These are phyloP conservation scores for Sigmodon hispidus DNA, from an alignment of 2,113 vertebrate genomes.

Conservation along the genomic window DNA sequence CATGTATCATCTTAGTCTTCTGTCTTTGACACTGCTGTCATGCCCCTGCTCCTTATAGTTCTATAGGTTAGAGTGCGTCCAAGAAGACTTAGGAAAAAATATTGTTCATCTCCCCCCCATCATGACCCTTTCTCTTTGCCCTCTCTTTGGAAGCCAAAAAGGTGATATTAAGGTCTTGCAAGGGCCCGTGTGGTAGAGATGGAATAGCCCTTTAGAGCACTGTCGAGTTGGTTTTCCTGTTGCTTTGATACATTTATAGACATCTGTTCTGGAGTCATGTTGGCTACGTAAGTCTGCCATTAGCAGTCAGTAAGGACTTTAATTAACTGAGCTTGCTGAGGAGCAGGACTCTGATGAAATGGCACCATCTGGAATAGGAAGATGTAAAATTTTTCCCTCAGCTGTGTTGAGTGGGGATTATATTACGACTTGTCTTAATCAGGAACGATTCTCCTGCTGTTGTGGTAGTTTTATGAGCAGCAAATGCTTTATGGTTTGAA, in stretches of 20 bases:
- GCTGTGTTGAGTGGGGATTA: slow-evolving; percentile 25
- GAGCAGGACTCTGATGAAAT: slow-evolving; percentile 69
- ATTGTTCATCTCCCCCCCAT: not conserved
- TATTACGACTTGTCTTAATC: slow-evolving; percentile 37
- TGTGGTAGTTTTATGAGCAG: not conserved
- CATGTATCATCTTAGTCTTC: not conserved
- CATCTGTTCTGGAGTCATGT: slow-evolving; percentile 82
- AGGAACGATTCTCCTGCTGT: not conserved
- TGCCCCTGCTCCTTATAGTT: not conserved
- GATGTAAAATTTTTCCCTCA: slow-evolving; percentile 51
- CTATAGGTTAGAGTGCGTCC: not conserved
- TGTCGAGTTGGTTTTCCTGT: slow-evolving; percentile 62
- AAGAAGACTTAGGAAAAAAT: slow-evolving; percentile 20
- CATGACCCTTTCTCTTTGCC: not conserved
- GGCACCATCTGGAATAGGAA: slow-evolving; percentile 72
- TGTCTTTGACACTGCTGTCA: not conserved
- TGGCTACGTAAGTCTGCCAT: slow-evolving; percentile 73
- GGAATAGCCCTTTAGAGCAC: not conserved
- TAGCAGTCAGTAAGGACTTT: slow-evolving; percentile 75
- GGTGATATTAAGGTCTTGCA: not conserved
- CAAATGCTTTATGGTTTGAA: slow-evolving; percentile 45
- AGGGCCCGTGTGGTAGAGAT: not conserved
- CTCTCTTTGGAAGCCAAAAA: not conserved
- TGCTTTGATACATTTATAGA: slow-evolving; percentile 73
- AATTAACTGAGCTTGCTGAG: slow-evolving; percentile 79